Base-by-base conservation (phyloP, 2,113 vertebrate species). In the Etheostoma cragini region DNA sequence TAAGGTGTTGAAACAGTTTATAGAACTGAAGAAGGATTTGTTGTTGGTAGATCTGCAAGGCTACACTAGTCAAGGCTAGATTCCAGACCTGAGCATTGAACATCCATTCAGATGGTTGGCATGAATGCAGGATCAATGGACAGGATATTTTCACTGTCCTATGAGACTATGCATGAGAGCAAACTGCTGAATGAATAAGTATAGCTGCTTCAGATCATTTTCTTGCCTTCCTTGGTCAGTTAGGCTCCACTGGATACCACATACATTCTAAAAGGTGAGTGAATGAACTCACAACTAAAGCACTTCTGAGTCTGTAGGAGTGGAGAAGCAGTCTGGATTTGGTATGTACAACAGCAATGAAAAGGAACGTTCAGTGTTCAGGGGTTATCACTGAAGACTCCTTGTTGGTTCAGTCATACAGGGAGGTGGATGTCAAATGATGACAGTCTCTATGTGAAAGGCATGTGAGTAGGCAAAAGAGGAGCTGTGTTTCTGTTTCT, bases 371-470 rank as follows among this genome's bases (percentile, higher is more conserved):
- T 63, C 26, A 57, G 22, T 70, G 63, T 82, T 83, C 33, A 71
- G 47, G 67, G 60, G 64, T 82, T 56, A 54, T 83, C 72, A 63
- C 56, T 74, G 47, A 87, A 93, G 82, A 85, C 83, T 77, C 88
- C 67, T 75, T 35, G 58, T 76, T 57, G 68, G 60, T 88, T 81
- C 52, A 46, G 57, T 80, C 75, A 76, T 46, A 62, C 24, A 17
- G 52, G 46, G 68, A 57, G 38, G 16, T 46, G n/a, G 45, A 79
- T 74, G 68, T 97, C 94, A 97, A 79, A 96, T 89, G 78, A 95
- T 92, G 3, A 95, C 90, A 6, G 96, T 93, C 92, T 96, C 95
- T 5, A 95, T 92, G 87, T 86, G 90, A 88, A 96, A 96, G 90
- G 95, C 92, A 64, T 94, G 84, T 22, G 95, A 90, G 69, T 84